phyloP scores from a whole-genome alignment of 2,113 vertebrate species.

The Amphiprion ocellaris region DNA sequence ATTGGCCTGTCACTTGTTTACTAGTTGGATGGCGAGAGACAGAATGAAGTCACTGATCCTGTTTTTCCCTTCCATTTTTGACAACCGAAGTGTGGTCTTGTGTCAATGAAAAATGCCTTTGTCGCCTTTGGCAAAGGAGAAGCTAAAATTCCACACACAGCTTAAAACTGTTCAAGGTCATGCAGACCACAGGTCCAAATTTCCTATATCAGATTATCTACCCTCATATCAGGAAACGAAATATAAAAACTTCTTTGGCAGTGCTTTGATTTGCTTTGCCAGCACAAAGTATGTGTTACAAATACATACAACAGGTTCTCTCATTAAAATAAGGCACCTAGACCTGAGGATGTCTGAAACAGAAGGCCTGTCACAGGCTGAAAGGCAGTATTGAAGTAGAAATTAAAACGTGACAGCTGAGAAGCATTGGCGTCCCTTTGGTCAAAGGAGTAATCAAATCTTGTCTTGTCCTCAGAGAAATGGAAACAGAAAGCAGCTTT shows the following conservation, averaged over 20 bases:
- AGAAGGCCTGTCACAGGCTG: conserved; percentile 44
- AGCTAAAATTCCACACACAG: neutral
- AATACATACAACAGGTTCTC: conserved; percentile 59
- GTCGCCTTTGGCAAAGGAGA: neutral
- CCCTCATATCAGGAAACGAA: conserved; percentile 7
- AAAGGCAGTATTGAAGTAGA: conserved; percentile 68
- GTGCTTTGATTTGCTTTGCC: conserved; percentile 45
- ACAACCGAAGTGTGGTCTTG: neutral
- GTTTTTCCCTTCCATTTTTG: conserved; percentile 1
- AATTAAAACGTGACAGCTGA: conserved; percentile 82
- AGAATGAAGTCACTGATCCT: neutral
- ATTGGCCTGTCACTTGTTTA: neutral
- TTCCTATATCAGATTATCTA: conserved; percentile 28
- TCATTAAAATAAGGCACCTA: conserved; percentile 45
- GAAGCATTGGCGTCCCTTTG: conserved; percentile 73
- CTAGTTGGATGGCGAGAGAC: neutral
- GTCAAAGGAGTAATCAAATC: conserved; percentile 62
- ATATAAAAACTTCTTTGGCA: conserved; percentile 2
- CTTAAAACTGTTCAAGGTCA: conserved; percentile 9
- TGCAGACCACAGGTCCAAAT: neutral
- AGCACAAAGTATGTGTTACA: conserved; percentile 62
- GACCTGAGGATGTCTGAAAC: conserved; percentile 52
- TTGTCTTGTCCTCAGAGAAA: conserved; percentile 49
- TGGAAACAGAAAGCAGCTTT: conserved; percentile 46
- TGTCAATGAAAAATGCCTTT: neutral